Base-by-base conservation (phyloP, 2,888 invertebrate genomes). In the Heteropelma amictum region DNA sequence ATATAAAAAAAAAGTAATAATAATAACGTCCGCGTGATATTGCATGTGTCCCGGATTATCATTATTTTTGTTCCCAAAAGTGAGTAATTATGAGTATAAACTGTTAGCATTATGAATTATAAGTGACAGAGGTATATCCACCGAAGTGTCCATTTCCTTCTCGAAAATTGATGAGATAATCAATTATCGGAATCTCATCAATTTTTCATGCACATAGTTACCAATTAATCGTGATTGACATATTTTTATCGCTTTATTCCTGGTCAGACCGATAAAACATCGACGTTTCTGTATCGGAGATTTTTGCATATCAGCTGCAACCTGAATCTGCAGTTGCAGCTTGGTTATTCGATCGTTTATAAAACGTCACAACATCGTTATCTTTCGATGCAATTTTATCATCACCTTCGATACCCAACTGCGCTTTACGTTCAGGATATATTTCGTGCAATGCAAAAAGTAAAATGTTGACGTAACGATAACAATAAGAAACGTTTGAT, bases 141-240 rank as follows among this genome's bases (percentile, higher is more conserved):
- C 5, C 33, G 14, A 28, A 10, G 10, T 12, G 14, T 53, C 19
- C 21, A 30, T 6, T n/a, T 30, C 19, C 60, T 35, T 35, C 45
- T 61, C 21, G 60, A 72, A 67, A 72, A 51, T 33, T 67, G 35
- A 4, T 8, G n/a, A 7, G 3, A 12, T 21, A 21, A 73, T 73
- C 73, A 58, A 61, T 58, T 68, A 69, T 58, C 63, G 35, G 28
- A n/a, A 33, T 1, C 19, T 14, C 10, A 45, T 63, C 56, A 19
- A 33, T 38, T 26, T 23, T 33, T 12, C 23, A 30, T 49, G 26
- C 47, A 12, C 12, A 10, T 8, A 42, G 8, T 38, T 3, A 3
- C n/a, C n/a, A 54, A 35, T 69, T 73, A 58, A 68, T 69, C 40
- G 30, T 58, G 58, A 68, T 69, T 63, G 68, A 68, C 63, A 33